Conservation (phyloP, 1,140 invertebrate genomes). For the Drepana arcuata region DNA sequence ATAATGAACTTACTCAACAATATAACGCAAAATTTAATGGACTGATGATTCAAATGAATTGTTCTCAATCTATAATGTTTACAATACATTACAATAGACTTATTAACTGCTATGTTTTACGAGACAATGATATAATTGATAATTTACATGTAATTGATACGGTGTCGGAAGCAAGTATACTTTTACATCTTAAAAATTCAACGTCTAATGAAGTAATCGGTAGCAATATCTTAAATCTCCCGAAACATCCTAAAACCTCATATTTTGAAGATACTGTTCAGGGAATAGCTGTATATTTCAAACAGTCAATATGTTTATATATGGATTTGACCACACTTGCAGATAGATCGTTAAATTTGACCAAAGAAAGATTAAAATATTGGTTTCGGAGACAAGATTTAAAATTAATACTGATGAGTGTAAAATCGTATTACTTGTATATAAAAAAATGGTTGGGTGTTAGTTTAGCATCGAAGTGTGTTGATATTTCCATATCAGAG, state of each 20-base stretch:
- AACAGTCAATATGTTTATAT: not conserved
- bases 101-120: constrained; percentile 21
- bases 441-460: constrained; percentile 28
- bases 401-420: not conserved
- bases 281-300: not conserved
- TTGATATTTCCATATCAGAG: constrained; percentile 41
- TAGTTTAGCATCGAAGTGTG: constrained; percentile 18
- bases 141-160: constrained; percentile 28
- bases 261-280: not conserved
- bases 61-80: too few relatives aligned
- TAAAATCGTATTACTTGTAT: constrained; percentile 9
- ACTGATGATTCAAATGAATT: not conserved
- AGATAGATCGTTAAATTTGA: too few relatives aligned
- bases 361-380: not conserved
- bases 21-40: not conserved
- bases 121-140: constrained; percentile 25
- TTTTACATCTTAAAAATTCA: constrained; percentile 23
- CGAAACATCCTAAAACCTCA: constrained; percentile 6
- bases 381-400: not conserved
- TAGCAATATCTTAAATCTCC: constrained; percentile 26
- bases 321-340: not conserved
- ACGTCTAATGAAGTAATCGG: constrained; percentile 33
- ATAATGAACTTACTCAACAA: not conserved
- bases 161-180: constrained; percentile 24
- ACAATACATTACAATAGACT: not conserved